These are phyloP conservation scores for Artemia franciscana DNA, from an alignment of 1,140 invertebrate species.

Conservation along the genomic window DNA sequence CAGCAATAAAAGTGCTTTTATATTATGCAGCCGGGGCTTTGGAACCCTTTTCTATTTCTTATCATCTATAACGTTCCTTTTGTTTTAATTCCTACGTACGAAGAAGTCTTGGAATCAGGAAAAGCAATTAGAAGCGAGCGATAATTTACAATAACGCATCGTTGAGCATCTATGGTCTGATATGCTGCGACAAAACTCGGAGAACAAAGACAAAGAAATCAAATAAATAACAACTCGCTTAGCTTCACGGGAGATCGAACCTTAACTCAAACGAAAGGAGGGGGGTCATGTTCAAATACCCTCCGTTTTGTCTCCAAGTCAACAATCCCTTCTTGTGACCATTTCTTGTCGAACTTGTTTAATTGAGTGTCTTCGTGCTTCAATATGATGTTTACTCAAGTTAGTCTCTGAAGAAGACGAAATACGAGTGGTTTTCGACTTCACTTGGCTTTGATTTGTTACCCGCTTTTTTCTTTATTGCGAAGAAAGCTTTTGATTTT, in stretches of 20 bases:
- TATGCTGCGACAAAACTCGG: not conserved
- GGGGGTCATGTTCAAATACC: no score
- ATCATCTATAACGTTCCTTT: not conserved
- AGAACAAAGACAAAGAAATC: not conserved
- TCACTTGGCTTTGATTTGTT: no score
- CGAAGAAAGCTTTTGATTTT: no score
- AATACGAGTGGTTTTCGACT: no score
- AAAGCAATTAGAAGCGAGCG: not conserved
- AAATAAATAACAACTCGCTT: not conserved
- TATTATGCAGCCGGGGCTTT: not conserved
- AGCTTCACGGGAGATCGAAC: not conserved
- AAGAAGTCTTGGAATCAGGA: not conserved
- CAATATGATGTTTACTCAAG: no score
- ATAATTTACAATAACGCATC: not conserved
- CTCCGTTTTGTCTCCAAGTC: no score
- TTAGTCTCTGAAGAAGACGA: no score
- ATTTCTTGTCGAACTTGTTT: no score
- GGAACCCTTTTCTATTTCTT: not conserved
- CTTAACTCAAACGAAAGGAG: no score
- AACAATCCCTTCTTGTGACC: no score
- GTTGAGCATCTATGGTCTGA: not conserved
- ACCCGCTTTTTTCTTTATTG: no score
- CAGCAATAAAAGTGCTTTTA: not conserved
- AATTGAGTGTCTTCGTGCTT: no score
- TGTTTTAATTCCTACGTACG: not conserved